Conservation (phyloP, 2,888 invertebrate species). For the Parasteatoda lunata region DNA sequence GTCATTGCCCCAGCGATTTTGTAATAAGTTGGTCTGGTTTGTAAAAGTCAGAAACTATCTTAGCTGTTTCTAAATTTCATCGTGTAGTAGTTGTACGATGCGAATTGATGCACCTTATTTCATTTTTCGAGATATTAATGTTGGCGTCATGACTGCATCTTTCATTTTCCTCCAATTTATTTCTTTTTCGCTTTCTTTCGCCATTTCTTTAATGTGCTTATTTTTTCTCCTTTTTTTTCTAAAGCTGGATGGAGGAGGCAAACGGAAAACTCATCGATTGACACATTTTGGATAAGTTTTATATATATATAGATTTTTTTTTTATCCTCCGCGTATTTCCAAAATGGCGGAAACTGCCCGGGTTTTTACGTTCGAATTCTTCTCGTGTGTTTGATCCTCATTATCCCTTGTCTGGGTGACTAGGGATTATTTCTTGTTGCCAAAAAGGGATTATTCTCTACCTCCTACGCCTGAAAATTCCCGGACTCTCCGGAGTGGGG, state of each 20-base stretch:
- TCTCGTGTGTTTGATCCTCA: constrained; percentile 20
- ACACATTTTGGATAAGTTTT: constrained; percentile 32
- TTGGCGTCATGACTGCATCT: constrained; percentile 17
- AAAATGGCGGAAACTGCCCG: constrained; percentile 45
- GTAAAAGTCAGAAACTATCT: not conserved
- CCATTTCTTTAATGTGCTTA: constrained; percentile 41
- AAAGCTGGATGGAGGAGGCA: constrained; percentile 54
- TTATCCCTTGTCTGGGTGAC: not conserved
- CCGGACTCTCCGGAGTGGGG: not conserved
- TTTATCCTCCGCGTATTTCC: constrained; percentile 44
- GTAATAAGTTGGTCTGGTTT: constrained; percentile 43
- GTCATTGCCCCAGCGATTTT: constrained; percentile 31
- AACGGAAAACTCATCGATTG: constrained; percentile 63
- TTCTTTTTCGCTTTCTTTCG: not conserved
- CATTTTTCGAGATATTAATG: constrained; percentile 30
- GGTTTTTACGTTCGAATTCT: constrained; percentile 36
- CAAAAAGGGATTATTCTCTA: not conserved
- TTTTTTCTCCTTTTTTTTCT: constrained; percentile 14
- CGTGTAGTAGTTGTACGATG: constrained; percentile 27
- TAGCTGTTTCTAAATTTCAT: not conserved
- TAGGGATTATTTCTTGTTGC: constrained; percentile 1
- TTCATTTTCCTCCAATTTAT: constrained; percentile 21
- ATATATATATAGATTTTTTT: not conserved
- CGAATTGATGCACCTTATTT: constrained; percentile 2
- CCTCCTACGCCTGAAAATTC: not conserved